Evolutionary conservation across 2,888 invertebrate species (phyloP).

Genomic region (Caenorhabditis angaria): DNA sequence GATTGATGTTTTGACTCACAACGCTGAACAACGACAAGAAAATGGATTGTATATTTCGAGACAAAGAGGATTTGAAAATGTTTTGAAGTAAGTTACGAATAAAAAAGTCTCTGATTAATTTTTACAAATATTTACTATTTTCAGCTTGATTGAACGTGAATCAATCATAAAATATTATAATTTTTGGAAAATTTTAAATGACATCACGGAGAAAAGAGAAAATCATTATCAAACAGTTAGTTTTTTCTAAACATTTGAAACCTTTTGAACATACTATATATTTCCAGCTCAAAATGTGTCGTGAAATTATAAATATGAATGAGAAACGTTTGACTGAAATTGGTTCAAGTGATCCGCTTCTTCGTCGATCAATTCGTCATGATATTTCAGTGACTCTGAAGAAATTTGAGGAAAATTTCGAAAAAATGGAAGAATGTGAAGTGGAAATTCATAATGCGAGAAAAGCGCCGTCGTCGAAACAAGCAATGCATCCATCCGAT

Average conservation of each 20-base stretch:
- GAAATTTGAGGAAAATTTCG: constrained; percentile 16
- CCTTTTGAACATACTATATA: not conserved
- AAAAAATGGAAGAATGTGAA: constrained; percentile 17
- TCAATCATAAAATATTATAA: constrained; percentile 27
- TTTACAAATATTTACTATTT: not conserved
- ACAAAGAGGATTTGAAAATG: constrained; percentile 34
- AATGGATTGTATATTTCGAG: constrained; percentile 27
- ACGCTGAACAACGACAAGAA: constrained; percentile 17
- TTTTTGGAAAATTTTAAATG: constrained; percentile 16
- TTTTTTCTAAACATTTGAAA: not conserved
- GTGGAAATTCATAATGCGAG: constrained; percentile 3
- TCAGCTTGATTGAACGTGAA: constrained; percentile 15
- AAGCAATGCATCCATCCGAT: constrained; percentile 32
- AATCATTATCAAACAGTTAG: constrained; percentile 8
- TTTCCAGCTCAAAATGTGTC: constrained; percentile 11
- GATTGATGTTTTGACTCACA: constrained; percentile 14
- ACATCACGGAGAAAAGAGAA: constrained; percentile 11
- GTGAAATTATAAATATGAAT: constrained; percentile 12
- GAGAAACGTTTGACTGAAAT: constrained; percentile 18
- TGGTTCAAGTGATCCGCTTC: constrained; percentile 10
- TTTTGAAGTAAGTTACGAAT: constrained; percentile 14
- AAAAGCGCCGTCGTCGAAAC: constrained; percentile 13
- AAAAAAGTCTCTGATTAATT: not conserved
- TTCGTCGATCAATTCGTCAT: constrained; percentile 18
- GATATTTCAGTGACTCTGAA: constrained; percentile 12